These are phyloP conservation scores for Lycaena phlaeas DNA, from an alignment of 2,888 invertebrate species.

Conservation along the genomic window DNA sequence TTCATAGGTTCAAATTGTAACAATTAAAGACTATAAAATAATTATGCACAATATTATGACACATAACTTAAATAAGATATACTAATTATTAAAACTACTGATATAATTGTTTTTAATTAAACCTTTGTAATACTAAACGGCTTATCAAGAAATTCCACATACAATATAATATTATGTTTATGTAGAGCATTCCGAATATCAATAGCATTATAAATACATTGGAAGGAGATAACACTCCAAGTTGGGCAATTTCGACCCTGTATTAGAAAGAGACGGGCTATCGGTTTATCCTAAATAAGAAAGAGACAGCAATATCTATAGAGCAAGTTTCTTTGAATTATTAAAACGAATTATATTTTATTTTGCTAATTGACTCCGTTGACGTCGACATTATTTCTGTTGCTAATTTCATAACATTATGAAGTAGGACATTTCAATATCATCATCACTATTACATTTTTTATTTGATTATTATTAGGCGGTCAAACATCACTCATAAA, in stretches of 20 bases:
- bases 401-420: constrained; percentile 5
- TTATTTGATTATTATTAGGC: no score
- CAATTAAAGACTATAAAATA: no score
- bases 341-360: constrained; percentile 53
- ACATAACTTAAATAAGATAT: no score
- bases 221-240: constrained; percentile 48
- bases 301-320: constrained; percentile 24
- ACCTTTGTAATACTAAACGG: no score
- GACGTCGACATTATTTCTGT: constrained; percentile 11
- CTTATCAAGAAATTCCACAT: background rate
- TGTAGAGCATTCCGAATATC: constrained; percentile 26
- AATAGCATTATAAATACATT: constrained; percentile 32
- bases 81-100: no score
- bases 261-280: constrained; percentile 33
- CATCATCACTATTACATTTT: no score
- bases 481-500: no score
- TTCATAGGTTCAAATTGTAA: no score
- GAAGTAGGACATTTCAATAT: no score
- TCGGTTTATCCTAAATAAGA: constrained; percentile 22
- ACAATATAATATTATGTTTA: background rate
- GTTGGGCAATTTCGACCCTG: constrained; percentile 38
- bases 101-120: no score
- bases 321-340: constrained; percentile 49
- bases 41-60: no score
- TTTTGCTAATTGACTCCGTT: constrained; percentile 41